Conservation (phyloP, 2,797 vertebrate genomes). For the Paramormyrops hopkinsi region DNA sequence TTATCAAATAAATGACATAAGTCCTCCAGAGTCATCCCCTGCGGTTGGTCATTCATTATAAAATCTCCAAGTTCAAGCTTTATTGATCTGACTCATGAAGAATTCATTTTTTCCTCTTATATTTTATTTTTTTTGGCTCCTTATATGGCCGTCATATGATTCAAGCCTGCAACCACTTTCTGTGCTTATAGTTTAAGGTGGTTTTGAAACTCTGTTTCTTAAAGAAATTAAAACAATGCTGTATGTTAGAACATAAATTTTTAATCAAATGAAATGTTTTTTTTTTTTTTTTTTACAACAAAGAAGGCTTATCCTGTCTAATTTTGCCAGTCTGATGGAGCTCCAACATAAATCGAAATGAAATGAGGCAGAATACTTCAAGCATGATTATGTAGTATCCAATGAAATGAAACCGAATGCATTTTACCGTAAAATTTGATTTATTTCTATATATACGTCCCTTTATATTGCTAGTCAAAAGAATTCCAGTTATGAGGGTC, state of each 20-base stretch:
- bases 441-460: conserved; percentile 6
- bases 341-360: not conserved
- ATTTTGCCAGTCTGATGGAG: not conserved
- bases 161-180: not conserved
- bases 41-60: conserved; percentile 5
- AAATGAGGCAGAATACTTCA: not conserved
- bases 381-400: not conserved
- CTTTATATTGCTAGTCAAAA: not conserved
- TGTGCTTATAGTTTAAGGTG: not conserved
- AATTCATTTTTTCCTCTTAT: not conserved
- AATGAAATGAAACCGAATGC: not conserved
- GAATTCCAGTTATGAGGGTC: not conserved
- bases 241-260: not conserved
- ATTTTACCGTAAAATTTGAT: not conserved
- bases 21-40: not conserved
- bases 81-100: conserved; percentile 14
- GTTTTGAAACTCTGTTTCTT: not conserved
- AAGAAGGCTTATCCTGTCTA: not conserved
- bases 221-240: not conserved
- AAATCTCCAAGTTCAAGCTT: not conserved
- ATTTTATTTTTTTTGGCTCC: not conserved
- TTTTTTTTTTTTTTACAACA: not conserved
- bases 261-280: not conserved
- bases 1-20: not conserved
- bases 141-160: not conserved